Conservation (phyloP, 2,113 vertebrate genomes). For the Tenrec ecaudatus region DNA sequence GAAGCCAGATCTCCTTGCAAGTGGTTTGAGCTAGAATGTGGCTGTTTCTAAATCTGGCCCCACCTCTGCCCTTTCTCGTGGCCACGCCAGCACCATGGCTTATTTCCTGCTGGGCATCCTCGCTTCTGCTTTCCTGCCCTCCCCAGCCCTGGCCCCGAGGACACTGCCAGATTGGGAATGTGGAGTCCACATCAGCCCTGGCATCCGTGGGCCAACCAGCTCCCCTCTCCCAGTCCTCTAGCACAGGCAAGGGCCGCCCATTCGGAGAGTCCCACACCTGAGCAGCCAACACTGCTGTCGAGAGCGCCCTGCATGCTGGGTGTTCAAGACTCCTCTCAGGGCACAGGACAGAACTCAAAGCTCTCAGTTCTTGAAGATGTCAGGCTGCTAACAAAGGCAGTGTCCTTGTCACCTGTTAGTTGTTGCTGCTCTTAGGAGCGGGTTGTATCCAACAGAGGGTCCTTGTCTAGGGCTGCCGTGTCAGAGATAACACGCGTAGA, state of each 20-base stretch:
- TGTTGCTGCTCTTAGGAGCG: too few relatives aligned
- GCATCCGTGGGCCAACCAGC: not conserved
- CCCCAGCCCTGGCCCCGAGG: not conserved
- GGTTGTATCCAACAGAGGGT: too few relatives aligned
- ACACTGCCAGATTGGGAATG: not conserved
- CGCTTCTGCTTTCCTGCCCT: not conserved
- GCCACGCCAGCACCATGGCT: not conserved
- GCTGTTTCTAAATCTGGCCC: not conserved
- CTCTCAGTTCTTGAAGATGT: not conserved
- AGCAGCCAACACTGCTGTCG: not conserved
- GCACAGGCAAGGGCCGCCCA: not conserved
- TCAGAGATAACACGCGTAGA: too few relatives aligned
- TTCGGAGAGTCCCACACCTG: not conserved
- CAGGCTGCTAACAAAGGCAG: not conserved
- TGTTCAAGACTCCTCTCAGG: not conserved
- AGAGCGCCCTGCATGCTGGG: not conserved
- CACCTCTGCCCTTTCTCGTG: not conserved
- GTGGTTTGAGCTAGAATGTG: not conserved
- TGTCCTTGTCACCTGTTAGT: not conserved
- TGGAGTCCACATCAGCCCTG: not conserved
- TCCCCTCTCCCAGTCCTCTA: not conserved
- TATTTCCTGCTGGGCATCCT: not conserved
- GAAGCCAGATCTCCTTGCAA: not conserved
- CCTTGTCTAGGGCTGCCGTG: not conserved
- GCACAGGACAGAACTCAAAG: not conserved